Base-by-base conservation (phyloP, 2,888 invertebrate species). In the Achlya flavicornis region DNA sequence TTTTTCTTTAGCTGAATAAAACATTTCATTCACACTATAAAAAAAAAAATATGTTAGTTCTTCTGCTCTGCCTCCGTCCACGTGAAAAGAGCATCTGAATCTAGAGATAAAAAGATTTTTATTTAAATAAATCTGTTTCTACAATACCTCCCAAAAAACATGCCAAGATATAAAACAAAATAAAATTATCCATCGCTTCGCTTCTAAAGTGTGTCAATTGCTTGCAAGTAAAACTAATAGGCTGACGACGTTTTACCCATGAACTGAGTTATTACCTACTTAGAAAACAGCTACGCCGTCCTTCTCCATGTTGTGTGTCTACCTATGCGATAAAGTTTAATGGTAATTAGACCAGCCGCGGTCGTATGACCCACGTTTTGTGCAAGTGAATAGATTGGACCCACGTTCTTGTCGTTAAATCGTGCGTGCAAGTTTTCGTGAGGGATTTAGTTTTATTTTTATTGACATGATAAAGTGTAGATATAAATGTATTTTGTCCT, bases 181-280 rank as follows among this genome's bases (percentile, higher is more conserved):
- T 3, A 46, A 46, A 46, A 4, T 46, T 43, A 43, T 43, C 4
- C 4, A 41, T 41, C 3, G 43, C 14, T 43, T 43, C 43, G 43
- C 43, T 48, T 16, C 58, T 61, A 61, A 19, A 14, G 32, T 32
- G 60, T 33, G 32, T 58, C 53, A 66, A 63, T 10, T 33, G 64
- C 41, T 57, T 14, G 14, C 14, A 62, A 71, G 58, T 75, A 66
- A 75, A 74, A 74, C 69, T 76, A 26, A 74, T 73, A 71, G 75
- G 67, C 71, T 64, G 73, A 75, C 73, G 70, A 72, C 74, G 75
- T 72, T 73, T 71, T 71, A 73, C 70, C 76, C 77, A 65, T 86
- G 83, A 86, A 84, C 73, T 75, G 71, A 78, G 77, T 77, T 80
- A 83, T 80, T 83, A 81, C 81, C 35, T 35, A 35, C 7, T 74